Conservation (phyloP, 2,113 vertebrate genomes). For the Gasterosteus aculeatus region DNA sequence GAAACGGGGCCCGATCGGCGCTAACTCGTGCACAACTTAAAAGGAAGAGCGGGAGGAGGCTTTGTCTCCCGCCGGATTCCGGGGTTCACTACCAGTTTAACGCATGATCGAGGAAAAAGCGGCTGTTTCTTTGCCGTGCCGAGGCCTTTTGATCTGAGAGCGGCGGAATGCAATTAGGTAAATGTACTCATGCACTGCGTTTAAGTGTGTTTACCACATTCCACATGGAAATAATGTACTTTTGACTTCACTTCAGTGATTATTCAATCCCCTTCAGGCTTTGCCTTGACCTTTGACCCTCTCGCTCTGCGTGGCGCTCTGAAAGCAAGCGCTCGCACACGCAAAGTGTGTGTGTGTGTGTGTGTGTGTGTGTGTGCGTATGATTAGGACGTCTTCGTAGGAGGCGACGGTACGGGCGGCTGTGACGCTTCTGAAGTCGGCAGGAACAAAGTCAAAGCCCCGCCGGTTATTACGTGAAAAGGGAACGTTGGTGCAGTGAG, state of each 20-base stretch:
- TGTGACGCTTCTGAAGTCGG: background rate
- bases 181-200: background rate
- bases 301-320: background rate
- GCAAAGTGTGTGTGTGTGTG: background rate
- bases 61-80: constrained; percentile 72
- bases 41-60: constrained; percentile 65
- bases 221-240: background rate
- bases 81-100: constrained; percentile 76
- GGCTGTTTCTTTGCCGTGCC: constrained; percentile 29
- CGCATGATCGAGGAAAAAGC: constrained; percentile 76
- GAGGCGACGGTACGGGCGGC: too few species aligned
- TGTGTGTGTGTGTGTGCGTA: too few species aligned
- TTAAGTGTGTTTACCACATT: background rate
- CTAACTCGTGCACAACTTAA: constrained; percentile 77
- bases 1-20: constrained; percentile 37
- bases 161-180: constrained; percentile 9
- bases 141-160: constrained; percentile 32
- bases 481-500: background rate
- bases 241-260: background rate
- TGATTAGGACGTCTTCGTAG: too few species aligned
- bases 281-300: background rate
- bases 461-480: background rate
- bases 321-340: background rate
- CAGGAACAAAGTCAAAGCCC: background rate
- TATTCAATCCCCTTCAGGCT: background rate